Evolutionary conservation across 2,888 invertebrate genomes (phyloP).

Genomic region (Miltochrista miniata): DNA sequence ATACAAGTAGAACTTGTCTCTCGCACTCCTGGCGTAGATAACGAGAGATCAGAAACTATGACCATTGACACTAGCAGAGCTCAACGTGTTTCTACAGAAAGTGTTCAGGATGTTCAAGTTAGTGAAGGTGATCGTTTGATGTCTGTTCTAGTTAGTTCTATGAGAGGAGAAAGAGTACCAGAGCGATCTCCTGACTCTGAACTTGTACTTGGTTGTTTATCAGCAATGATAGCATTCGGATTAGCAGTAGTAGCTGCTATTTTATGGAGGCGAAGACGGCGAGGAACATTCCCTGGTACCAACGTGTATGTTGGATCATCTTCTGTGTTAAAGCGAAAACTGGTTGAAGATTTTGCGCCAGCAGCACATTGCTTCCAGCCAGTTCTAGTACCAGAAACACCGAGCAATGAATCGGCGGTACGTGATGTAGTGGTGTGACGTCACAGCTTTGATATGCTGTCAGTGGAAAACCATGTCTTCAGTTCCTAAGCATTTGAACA

Average conservation of each 20-base stretch:
- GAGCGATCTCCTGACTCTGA: conserved; percentile 82
- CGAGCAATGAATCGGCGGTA: conserved; percentile 66
- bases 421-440: conserved; percentile 87
- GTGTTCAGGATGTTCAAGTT: conserved; percentile 84
- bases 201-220: conserved; percentile 83
- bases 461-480: conserved; percentile 81
- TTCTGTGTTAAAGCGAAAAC: conserved; percentile 83
- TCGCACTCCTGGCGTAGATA: conserved; percentile 84
- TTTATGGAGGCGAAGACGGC: conserved; percentile 82
- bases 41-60: conserved; percentile 86
- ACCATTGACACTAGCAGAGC: conserved; percentile 86
- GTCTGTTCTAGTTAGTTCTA: conserved; percentile 85
- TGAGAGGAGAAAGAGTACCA: conserved; percentile 82
- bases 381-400: conserved; percentile 80
- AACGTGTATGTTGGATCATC: conserved; percentile 85
- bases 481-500: conserved; percentile 80
- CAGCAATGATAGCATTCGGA: conserved; percentile 80
- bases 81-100: conserved; percentile 86
- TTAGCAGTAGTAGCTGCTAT: conserved; percentile 79
- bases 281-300: conserved; percentile 81
- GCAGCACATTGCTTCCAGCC: conserved; percentile 83
- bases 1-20: conserved; percentile 89
- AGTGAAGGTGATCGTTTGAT: conserved; percentile 84
- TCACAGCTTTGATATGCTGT: conserved; percentile 84
- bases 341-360: conserved; percentile 84